phyloP scores from a whole-genome alignment of 2,888 invertebrate species.

The Dryococelus australis region DNA sequence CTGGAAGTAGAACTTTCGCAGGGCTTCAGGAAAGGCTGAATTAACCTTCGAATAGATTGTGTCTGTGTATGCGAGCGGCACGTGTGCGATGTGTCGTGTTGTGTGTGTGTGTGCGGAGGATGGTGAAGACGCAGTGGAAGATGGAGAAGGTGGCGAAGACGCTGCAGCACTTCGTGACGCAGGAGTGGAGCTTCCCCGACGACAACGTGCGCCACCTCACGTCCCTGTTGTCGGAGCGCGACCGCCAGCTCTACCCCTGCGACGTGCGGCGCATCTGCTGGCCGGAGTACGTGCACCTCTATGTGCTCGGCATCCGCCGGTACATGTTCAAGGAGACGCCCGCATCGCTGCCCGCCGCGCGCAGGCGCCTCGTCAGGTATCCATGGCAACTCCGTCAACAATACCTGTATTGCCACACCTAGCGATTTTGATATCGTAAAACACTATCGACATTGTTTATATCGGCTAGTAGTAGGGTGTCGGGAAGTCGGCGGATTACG shows the following conservation, averaged over 20 bases:
- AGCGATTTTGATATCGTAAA: too few species aligned
- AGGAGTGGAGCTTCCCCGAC: constrained; percentile 4
- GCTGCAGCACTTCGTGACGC: not conserved
- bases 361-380: not conserved
- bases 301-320: constrained; percentile 13
- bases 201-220: not conserved
- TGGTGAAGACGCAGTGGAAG: not conserved
- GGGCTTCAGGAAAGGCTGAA: too few species aligned
- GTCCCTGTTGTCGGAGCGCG: not conserved
- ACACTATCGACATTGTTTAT: too few species aligned
- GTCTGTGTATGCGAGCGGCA: too few species aligned
- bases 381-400: too few species aligned
- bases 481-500: too few species aligned
- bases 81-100: too few species aligned
- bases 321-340: not conserved
- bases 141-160: not conserved
- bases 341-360: not conserved
- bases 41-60: too few species aligned
- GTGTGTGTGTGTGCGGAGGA: not conserved
- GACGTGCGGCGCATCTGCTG: not conserved
- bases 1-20: too few species aligned
- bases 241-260: not conserved
- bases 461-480: too few species aligned
- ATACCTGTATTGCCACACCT: too few species aligned
- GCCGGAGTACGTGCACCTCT: not conserved